phyloP scores from a whole-genome alignment of 2,113 vertebrate species.

The Loxodonta africana region DNA sequence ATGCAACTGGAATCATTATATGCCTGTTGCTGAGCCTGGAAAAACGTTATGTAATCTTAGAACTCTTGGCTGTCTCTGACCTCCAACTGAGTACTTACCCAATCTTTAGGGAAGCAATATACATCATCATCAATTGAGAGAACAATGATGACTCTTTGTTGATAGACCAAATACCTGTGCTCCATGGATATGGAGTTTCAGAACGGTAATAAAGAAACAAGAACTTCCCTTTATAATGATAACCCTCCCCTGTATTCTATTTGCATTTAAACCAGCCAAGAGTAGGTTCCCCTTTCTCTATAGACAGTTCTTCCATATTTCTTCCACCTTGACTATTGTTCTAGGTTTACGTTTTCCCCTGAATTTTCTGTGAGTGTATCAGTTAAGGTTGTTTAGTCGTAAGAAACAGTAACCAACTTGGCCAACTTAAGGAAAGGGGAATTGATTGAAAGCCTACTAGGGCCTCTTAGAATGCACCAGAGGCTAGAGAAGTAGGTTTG shows the following conservation, averaged over 20 bases:
- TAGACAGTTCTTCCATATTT: not conserved
- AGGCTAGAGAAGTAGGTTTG: not conserved
- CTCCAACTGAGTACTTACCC: not conserved
- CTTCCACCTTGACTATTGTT: not conserved
- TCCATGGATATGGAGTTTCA: not conserved
- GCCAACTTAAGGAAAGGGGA: not conserved
- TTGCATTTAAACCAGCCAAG: not conserved
- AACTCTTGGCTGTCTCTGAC: not conserved
- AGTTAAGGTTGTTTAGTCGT: not conserved
- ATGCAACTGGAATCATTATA: not conserved
- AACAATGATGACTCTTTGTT: not conserved
- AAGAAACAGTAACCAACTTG: not conserved
- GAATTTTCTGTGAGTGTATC: not conserved
- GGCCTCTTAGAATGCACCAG: too few relatives aligned
- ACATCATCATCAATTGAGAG: not conserved
- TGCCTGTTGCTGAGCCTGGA: not conserved
- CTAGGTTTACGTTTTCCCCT: not conserved
- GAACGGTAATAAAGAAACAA: not conserved
- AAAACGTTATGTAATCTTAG: not conserved
- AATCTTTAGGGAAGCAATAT: not conserved
- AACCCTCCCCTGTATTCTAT: not conserved
- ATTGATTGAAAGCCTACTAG: not conserved
- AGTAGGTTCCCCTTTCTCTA: not conserved
- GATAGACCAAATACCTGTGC: not conserved
- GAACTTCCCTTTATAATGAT: not conserved